Base-by-base conservation (phyloP, 2,797 vertebrate genomes). In the Bovichtus diacanthus region DNA sequence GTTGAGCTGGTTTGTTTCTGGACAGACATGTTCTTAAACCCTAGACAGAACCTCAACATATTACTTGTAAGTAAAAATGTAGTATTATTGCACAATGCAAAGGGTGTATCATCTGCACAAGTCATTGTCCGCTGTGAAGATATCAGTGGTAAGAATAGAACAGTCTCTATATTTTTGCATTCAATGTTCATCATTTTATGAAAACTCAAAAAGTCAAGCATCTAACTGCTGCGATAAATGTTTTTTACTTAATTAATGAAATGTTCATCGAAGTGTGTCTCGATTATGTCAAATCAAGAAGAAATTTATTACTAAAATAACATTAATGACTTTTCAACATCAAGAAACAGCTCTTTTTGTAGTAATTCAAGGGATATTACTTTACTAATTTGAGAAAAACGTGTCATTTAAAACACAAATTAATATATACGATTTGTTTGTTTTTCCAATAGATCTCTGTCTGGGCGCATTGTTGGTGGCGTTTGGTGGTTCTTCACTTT, bases 401-500 rank as follows among this genome's bases (percentile, higher is more conserved):
- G n/a, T n/a, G n/a, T n/a, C n/a, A n/a, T n/a, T n/a, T n/a, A n/a
- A n/a, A n/a, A 18, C 39, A 34, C 2, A 55, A 56, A 9, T 49
- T 3, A 46, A 55, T 27, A 9, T n/a, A 9, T 58, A 2, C n/a
- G n/a, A n/a, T 67, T 25, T 36, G 0, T 50, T 51, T 54, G 9
- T 41, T 47, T 49, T 39, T n/a, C 4, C 44, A 6, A 56, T 88
- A 99, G 98, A 95, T 99, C 98, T 92, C 96, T 99, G 89, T 99
- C 98, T 87, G 98, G 98, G 46, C 98, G 98, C 80, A 99, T 99
- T 88, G 98, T 99, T 86, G 98, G 98, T 83, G 98, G 98, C 66
- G 98, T 99, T 75, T 99, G 98, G 98, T 99, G 98, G 98, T 99
- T 99, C 95, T 99, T 99, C 96, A 99, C 98, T 90, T 93, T 99